phyloP scores from a whole-genome alignment of 2,888 invertebrate species.

The Nomada lathburiana region DNA sequence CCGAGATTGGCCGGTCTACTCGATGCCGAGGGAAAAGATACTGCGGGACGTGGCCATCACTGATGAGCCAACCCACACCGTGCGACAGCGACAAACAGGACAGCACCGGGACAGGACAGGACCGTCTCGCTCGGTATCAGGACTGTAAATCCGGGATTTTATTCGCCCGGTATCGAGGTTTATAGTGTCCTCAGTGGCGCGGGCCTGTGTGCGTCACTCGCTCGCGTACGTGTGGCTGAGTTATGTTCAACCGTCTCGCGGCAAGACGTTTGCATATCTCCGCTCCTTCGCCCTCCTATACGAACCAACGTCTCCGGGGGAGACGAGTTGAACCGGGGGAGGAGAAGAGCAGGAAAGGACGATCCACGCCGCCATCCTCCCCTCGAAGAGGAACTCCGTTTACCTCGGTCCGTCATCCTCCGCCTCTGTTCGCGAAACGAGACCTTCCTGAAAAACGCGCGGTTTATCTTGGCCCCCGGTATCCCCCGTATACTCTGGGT shows the following conservation, averaged over 20 bases:
- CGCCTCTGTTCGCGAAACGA: slow-evolving; percentile 67
- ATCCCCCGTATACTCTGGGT: slow-evolving; percentile 67
- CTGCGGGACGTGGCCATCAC: slow-evolving; percentile 76
- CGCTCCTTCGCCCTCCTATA: slow-evolving; percentile 68
- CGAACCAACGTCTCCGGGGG: slow-evolving; percentile 43
- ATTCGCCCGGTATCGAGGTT: slow-evolving; percentile 84
- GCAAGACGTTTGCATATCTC: slow-evolving; percentile 82
- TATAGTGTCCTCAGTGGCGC: slow-evolving; percentile 81
- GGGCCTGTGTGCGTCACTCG: slow-evolving; percentile 67
- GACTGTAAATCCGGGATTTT: slow-evolving; percentile 84
- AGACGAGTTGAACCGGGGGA: slow-evolving; percentile 45
- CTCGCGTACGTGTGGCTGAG: slow-evolving; percentile 77
- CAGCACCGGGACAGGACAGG: slow-evolving; percentile 78
- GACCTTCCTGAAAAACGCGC: slow-evolving; percentile 70
- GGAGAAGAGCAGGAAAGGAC: slow-evolving; percentile 52
- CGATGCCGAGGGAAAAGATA: slow-evolving; percentile 75
- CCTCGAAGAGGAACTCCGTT: slow-evolving; percentile 56
- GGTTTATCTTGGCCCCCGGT: slow-evolving; percentile 66
- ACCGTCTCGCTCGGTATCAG: slow-evolving; percentile 80
- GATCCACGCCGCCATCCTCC: slow-evolving; percentile 45
- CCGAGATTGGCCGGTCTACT: slow-evolving; percentile 66
- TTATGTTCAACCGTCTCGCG: slow-evolving; percentile 81
- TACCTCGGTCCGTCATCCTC: slow-evolving; percentile 74
- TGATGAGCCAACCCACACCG: slow-evolving; percentile 83
- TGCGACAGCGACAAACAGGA: slow-evolving; percentile 80